A percentile compares a stretch with the other conserved stretches of the same genome.
phyloP scores from a whole-genome alignment of 2,888 invertebrate genomes.

The Clanis bilineata region DNA sequence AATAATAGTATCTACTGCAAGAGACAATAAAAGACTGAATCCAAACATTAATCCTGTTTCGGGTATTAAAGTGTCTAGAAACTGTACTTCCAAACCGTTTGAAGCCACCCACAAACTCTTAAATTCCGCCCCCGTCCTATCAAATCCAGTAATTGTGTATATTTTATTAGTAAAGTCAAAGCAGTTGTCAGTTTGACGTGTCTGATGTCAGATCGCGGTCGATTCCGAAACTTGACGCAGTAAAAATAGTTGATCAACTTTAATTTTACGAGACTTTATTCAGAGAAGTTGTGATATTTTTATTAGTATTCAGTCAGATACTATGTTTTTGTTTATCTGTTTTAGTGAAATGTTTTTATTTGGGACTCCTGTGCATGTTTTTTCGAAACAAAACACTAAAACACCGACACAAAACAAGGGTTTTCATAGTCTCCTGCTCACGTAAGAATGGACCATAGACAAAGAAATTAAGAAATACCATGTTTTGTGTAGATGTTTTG shows the following conservation, averaged over 20 bases:
- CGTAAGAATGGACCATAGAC: too few species aligned
- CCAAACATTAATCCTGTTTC: neutral
- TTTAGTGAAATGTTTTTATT: neutral
- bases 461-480: too few species aligned
- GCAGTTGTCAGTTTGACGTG: slow-evolving; percentile 57
- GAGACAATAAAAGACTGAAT: neutral
- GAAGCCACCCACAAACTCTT: neutral
- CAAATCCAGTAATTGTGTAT: slow-evolving; percentile 39
- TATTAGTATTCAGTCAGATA: neutral
- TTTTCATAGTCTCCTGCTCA: too few species aligned
- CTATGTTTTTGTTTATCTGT: neutral
- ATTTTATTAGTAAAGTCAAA: slow-evolving; percentile 44
- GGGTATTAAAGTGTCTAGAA: neutral
- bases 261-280: neutral
- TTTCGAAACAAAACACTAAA: too few species aligned
- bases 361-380: too few species aligned
- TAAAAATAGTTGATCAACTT: slow-evolving; percentile 41
- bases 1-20: neutral
- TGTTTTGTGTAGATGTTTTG: too few species aligned
- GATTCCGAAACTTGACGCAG: slow-evolving; percentile 35
- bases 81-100: neutral
- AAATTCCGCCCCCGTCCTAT: neutral
- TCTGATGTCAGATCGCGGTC: slow-evolving; percentile 62
- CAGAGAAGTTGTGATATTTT: neutral
- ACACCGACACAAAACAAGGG: too few species aligned